Evolutionary conservation across 1,140 invertebrate genomes (phyloP), one percentile per base, ranked within the genome.

Genomic region (Cotesia glomerata): DNA sequence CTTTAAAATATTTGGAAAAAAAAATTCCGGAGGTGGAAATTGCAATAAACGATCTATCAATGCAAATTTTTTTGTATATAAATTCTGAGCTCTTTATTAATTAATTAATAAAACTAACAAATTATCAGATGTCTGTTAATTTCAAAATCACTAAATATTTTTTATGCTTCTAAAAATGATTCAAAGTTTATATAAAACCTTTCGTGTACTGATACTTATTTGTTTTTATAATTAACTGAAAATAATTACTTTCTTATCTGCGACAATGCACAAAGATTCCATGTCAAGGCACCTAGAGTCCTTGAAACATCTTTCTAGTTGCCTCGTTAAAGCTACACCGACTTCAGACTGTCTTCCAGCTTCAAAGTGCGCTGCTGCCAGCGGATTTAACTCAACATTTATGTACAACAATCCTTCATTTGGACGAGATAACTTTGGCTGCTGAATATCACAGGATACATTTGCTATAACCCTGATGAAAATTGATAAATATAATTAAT

Each of bases 201-300:
- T 26, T 26, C 2, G 1, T 26, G 18, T 26, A 26, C 18, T 26
- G 18, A 0, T 26, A 26, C 2, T 26, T 26, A 26, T 26, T 26
- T 26, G 0, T 1, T 26, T 26, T 26, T 26, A 26, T 26, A 26
- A 26, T 26, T 26, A 2, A 26, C 54, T 51, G 66, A 73, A 45
- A 51, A 8, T 26, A 73, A 34, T 63, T 76, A 94, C 95, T 91
- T 96, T 94, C 88, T 97, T 94, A 80, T 95, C 96, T 58, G 94
- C 91, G 74, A 95, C 91, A 78, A 99, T 95, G 85, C 97, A 98
- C 13, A 98, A 85, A 35, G 96, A 95, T 88, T 98, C 97, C 63
- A 98, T 88, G 87, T 98, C 96, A 68, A 98, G 84, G 82, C 95
- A 97, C 79, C 93, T 91, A 73, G 94, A 95, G 79, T 93, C 96